Conservation (phyloP, 2,888 invertebrate species). For the Perizoma flavofasciatum region DNA sequence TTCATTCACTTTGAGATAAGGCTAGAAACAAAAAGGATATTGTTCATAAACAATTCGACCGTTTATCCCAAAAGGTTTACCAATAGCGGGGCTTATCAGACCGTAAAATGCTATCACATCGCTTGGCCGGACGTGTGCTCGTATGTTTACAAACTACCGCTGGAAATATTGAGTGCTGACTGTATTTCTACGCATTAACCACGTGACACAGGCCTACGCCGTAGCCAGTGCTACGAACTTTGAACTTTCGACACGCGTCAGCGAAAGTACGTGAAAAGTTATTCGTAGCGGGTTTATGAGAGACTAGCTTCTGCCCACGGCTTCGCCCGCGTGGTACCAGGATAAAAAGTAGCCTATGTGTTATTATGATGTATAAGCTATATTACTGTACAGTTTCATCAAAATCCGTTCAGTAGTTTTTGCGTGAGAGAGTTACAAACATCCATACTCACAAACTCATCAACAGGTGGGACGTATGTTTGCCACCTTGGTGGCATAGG, state of each 20-base stretch:
- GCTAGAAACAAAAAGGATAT: slow-evolving; percentile 11
- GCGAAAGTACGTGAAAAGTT: background rate
- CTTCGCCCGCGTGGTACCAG: too few species aligned
- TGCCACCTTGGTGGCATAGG: too few species aligned
- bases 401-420: too few species aligned
- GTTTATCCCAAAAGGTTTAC: slow-evolving; percentile 22
- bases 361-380: too few species aligned
- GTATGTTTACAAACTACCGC: slow-evolving; percentile 22
- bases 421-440: too few species aligned
- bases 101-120: slow-evolving; percentile 36
- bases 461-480: background rate
- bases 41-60: slow-evolving; percentile 18
- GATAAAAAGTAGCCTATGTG: too few species aligned
- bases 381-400: too few species aligned
- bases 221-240: slow-evolving; percentile 37
- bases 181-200: slow-evolving; percentile 7
- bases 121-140: slow-evolving; percentile 47
- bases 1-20: slow-evolving; percentile 8
- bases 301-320: too few species aligned
- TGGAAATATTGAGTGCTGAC: background rate
- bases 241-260: slow-evolving; percentile 21
- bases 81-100: slow-evolving; percentile 20
- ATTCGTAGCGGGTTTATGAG: slow-evolving; percentile 18
- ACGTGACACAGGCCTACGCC: slow-evolving; percentile 28
- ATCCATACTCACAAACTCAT: background rate